These are phyloP conservation scores for Sebastes cheni DNA, from an alignment of 2,797 vertebrate genomes.

Conservation along the genomic window DNA sequence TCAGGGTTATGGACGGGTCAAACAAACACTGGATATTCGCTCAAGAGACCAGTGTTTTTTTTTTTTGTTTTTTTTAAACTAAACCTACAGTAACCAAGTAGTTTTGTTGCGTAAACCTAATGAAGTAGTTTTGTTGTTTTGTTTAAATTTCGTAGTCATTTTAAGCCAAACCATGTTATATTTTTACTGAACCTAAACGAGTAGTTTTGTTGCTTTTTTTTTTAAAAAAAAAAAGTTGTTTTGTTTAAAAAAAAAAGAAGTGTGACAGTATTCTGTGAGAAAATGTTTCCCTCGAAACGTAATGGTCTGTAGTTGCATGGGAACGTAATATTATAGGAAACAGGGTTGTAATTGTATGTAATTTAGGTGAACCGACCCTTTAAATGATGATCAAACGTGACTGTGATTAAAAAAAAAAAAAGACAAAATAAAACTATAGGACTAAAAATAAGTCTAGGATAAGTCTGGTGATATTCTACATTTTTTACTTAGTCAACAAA, in stretches of 20 bases:
- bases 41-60: too few species aligned
- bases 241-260: too few species aligned
- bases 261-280: background rate
- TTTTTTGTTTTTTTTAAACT: background rate
- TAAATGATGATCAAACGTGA: background rate
- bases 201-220: too few species aligned
- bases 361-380: background rate
- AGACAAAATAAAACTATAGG: background rate
- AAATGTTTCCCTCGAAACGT: background rate
- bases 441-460: background rate
- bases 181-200: background rate
- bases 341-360: background rate
- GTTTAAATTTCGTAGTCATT: background rate
- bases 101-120: background rate
- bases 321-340: background rate
- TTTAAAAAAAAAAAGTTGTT: too few species aligned
- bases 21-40: too few species aligned
- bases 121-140: background rate
- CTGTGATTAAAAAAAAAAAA: background rate
- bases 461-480: background rate
- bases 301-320: background rate
- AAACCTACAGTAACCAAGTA: background rate
- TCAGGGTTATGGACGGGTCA: too few species aligned
- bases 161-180: background rate
- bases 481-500: background rate